Evolutionary conservation across 2,113 vertebrate species (phyloP), one percentile per base, ranked within the genome.

Genomic region (Colistium nudipinnis): DNA sequence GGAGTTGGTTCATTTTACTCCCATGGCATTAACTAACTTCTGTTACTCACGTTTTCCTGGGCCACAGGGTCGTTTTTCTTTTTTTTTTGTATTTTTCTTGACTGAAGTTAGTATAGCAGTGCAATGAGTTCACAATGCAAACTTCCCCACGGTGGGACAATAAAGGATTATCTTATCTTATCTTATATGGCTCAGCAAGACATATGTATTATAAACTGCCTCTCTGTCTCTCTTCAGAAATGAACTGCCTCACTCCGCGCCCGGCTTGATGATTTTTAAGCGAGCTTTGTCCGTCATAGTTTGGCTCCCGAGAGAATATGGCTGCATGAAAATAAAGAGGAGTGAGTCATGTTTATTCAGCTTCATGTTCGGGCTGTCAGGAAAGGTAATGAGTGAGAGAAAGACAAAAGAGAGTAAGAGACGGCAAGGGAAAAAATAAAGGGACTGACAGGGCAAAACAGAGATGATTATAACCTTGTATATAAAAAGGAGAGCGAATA

Each of bases 1-100:
- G 61, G 39, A 69, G 9, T 4, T 70, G 52, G 14, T 43, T 75
- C 52, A 71, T 22, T 45, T 67, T 44, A 62, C 56, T 70, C 48
- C 24, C 39, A 59, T 7, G 41, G 41, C 48, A 60, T 51, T 27
- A 55, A 35, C 66, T 39, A 9, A 28, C 36, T 43, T 28, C 11
- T 56, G 36, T 60, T 27, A 39, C 30, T 28, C 59, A 44, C 16
- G 9, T 19, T 7, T 30, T 43, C 8, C 14, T 8, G 33, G 17
- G 41, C 27, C 33, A 20, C 20, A 27, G 35, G 25, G 20, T 53
- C 2, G 9, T 20, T 38, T 57, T 62, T 38, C 30, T 33, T 24
- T 31, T 41, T 3, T 13, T 20, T 38, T 57, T 62, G 44, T 35
- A 33, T 24, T 31, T 41, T 55, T 62, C 12, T 30, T 48, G 28